Percentiles rank a stretch among this genome's conserved stretches.
These are phyloP conservation scores for Cydia pomonella DNA, from an alignment of 1,140 invertebrate species.

Conservation along the genomic window DNA sequence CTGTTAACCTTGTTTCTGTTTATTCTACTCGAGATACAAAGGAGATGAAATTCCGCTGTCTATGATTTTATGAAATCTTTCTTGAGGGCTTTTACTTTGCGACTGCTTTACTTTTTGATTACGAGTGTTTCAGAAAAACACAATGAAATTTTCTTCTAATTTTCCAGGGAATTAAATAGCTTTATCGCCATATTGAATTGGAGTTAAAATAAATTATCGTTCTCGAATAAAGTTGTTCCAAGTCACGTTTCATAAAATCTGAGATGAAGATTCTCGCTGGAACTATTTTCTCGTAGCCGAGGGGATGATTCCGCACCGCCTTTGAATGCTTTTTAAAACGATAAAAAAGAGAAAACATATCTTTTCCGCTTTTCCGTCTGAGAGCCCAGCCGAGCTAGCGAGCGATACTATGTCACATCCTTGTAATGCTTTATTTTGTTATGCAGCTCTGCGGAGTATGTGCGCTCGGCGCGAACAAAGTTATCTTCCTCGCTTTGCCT, in stretches of 20 bases:
- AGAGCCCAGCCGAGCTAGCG: neutral
- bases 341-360: slow-evolving; percentile 27
- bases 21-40: slow-evolving; percentile 30
- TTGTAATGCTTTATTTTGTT: slow-evolving; percentile 42
- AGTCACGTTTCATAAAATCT: slow-evolving; percentile 26
- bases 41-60: slow-evolving; percentile 24
- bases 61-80: slow-evolving; percentile 26
- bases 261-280: slow-evolving; percentile 29
- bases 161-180: slow-evolving; percentile 16
- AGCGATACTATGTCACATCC: neutral
- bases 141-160: neutral
- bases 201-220: slow-evolving; percentile 14
- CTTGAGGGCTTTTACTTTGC: slow-evolving; percentile 23
- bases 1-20: slow-evolving; percentile 20
- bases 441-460: slow-evolving; percentile 39
- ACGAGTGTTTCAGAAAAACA: slow-evolving; percentile 7
- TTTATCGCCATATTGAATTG: neutral
- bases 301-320: neutral
- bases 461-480: slow-evolving; percentile 45
- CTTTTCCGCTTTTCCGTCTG: slow-evolving; percentile 31
- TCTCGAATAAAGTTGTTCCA: neutral
- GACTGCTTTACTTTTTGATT: slow-evolving; percentile 28
- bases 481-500: slow-evolving; percentile 46
- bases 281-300: slow-evolving; percentile 21
- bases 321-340: slow-evolving; percentile 23